Base-by-base conservation (phyloP, 2,797 vertebrate genomes). In the Selene dorsalis region DNA sequence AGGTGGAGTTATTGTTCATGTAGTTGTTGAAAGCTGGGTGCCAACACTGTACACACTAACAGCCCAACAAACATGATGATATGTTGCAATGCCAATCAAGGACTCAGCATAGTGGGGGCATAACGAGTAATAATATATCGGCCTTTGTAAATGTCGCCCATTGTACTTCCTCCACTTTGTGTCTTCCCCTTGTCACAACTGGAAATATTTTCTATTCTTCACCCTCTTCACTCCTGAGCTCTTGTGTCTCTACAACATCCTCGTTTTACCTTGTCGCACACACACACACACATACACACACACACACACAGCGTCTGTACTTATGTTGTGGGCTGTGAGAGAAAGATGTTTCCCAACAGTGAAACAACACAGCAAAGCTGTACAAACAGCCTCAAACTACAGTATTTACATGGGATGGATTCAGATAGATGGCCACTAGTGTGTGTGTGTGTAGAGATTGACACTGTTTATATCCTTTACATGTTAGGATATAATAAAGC, bases 41-140 rank as follows among this genome's bases (percentile, higher is more conserved):
- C 39, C 45, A 47, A 47, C 45, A 45, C 17, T 16, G 16, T 18
- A 22, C 52, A 78, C 47, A 45, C 63, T 64, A 20, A n/a, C n/a
- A n/a, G 69, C 20, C 69, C 57, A 77, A 78, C 18, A 20, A 76
- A 73, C 68, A 60, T 45, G 64, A 71, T 69, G 18, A 67, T 28
- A 63, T n/a, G 76, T 87, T 88, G 71, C 87, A 68, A 88, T 88
- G 79, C 75, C 69, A 82, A 91, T 80, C 65, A 68, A 85, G 79
- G 69, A 75, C 71, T 70, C 80, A 80, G 57, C 57, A 41, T 62
- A 72, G 77, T 38, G 55, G 60, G 48, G 75, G 17, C 58, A 52
- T 58, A 59, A 76, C 60, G 39, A 47, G 16, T 32, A 24, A 10
- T 38, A 70, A 53, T 47, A 48, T 53, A 39, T 64, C 4, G 5